Evolutionary conservation across 2,113 vertebrate genomes (phyloP), one percentile per base, ranked within the genome.

Genomic region (Pimephales promelas): DNA sequence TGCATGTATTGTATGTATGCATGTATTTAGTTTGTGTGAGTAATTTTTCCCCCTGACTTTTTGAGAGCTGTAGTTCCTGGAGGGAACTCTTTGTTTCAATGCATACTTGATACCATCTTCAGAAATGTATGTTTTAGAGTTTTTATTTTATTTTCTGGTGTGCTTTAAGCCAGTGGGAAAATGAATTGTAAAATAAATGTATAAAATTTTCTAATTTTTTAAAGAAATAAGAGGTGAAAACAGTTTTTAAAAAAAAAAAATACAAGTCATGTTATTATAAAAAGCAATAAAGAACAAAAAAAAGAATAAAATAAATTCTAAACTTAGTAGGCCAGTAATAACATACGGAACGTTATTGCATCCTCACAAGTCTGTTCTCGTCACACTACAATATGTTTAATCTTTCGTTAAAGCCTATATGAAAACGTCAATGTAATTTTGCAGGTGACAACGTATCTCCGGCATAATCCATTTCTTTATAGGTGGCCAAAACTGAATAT

Each of bases 1-100:
- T 91, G 94, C 94, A 95, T 95, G 94, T 92, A 91, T 90, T 84
- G 84, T 92, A 90, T 92, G 92, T 94, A 90, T 90, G 93, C 91
- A 92, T 92, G 94, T 93, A 93, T 94, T 92, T 90, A 89, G 90
- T 91, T 81, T 83, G 64, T 80, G 86, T 83, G 86, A 56, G 14
- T 92, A 62, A 86, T 90, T 92, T 81, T 45, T 88, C 89, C 90
- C 22, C 73, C 83, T 84, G 84, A 88, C 87, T 92, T 90, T 88
- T 78, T 78, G 43, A 84, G 64, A 79, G 64, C 59, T 87, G 59
- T 82, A 54, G 28, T 11, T 77, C 40, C 64, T 59, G 61, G 45
- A 80, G 59, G 85, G 31, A 59, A 34, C 49, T 83, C 31, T 90
- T 83, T 86, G 83, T 84, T 73, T 85, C 88, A 54, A 62, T 91